These are phyloP conservation scores for Nomada fucata DNA, from an alignment of 2,888 invertebrate species.

Conservation along the genomic window DNA sequence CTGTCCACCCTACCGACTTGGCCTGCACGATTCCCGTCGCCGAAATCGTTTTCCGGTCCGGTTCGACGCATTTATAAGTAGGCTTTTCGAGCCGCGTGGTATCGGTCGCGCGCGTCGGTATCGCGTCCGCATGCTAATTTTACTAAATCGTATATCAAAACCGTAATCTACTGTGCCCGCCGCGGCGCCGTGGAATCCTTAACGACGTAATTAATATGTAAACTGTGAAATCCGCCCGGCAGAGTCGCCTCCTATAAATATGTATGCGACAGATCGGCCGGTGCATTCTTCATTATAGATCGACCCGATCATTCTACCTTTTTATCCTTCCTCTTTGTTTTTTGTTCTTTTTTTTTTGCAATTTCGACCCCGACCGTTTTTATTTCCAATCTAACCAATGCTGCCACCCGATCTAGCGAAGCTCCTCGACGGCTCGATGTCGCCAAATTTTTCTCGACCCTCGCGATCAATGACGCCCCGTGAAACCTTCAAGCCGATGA, in stretches of 20 bases:
- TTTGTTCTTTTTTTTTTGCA: not conserved
- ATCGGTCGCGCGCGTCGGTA: slow-evolving; percentile 2
- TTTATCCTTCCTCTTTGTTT: not conserved
- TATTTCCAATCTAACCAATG: not conserved
- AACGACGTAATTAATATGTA: slow-evolving; percentile 80
- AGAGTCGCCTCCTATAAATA: slow-evolving; percentile 77
- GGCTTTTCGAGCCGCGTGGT: slow-evolving; percentile 23
- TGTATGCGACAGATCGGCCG: slow-evolving; percentile 76
- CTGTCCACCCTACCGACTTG: not conserved
- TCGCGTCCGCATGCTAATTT: slow-evolving; percentile 47
- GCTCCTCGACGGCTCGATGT: not conserved
- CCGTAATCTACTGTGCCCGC: slow-evolving; percentile 51
- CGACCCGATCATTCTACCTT: not conserved
- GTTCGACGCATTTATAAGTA: slow-evolving; percentile 7
- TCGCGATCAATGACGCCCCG: slow-evolving; percentile 29
- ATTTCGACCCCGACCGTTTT: slow-evolving; percentile 3
- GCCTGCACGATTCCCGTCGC: slow-evolving; percentile 1
- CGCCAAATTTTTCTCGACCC: not conserved
- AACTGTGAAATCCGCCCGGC: slow-evolving; percentile 73
- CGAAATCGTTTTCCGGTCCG: not conserved
- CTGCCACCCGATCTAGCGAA: not conserved
- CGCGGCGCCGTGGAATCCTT: slow-evolving; percentile 66
- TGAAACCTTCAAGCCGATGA: slow-evolving; percentile 9
- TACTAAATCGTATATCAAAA: slow-evolving; percentile 57
- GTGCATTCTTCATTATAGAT: slow-evolving; percentile 58